Conservation (phyloP, 2,888 invertebrate genomes). For the Lycocerus yunnanus region DNA sequence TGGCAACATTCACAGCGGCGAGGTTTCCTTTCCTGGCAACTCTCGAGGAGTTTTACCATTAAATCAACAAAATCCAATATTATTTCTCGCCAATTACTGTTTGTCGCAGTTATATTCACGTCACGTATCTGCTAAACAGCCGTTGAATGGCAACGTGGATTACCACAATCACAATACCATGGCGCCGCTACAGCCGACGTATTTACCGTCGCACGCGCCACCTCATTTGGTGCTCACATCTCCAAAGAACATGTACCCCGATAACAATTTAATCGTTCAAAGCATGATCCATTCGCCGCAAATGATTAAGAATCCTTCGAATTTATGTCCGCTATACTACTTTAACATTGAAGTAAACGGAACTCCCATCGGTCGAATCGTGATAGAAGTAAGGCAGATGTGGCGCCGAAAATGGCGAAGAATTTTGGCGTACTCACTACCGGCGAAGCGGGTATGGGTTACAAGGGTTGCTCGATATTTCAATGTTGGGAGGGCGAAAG, state of each 20-base stretch:
- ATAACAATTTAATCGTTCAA: conserved; percentile 50
- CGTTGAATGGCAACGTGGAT: conserved; percentile 57
- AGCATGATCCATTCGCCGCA: conserved; percentile 60
- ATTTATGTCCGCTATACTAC: conserved; percentile 72
- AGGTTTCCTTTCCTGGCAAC: conserved; percentile 55
- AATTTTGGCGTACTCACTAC: conserved; percentile 75
- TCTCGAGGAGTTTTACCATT: conserved; percentile 46
- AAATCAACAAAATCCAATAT: conserved; percentile 68
- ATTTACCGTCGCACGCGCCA: conserved; percentile 40
- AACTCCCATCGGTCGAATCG: conserved; percentile 69
- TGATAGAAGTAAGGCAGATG: conserved; percentile 77
- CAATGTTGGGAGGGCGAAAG: conserved; percentile 84
- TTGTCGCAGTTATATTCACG: conserved; percentile 73
- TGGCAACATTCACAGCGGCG: conserved; percentile 65
- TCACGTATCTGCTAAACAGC: conserved; percentile 64
- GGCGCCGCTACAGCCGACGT: conserved; percentile 47
- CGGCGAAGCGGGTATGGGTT: conserved; percentile 75
- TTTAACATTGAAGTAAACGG: conserved; percentile 79
- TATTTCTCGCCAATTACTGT: conserved; percentile 77
- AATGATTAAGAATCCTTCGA: conserved; percentile 61
- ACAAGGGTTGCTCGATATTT: conserved; percentile 79
- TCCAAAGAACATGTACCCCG: conserved; percentile 52
- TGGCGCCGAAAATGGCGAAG: conserved; percentile 80
- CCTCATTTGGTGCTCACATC: conserved; percentile 39
- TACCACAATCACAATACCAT: conserved; percentile 54